Evolutionary conservation across 2,797 vertebrate species (phyloP).

Genomic region (Poeciliopsis infans): DNA sequence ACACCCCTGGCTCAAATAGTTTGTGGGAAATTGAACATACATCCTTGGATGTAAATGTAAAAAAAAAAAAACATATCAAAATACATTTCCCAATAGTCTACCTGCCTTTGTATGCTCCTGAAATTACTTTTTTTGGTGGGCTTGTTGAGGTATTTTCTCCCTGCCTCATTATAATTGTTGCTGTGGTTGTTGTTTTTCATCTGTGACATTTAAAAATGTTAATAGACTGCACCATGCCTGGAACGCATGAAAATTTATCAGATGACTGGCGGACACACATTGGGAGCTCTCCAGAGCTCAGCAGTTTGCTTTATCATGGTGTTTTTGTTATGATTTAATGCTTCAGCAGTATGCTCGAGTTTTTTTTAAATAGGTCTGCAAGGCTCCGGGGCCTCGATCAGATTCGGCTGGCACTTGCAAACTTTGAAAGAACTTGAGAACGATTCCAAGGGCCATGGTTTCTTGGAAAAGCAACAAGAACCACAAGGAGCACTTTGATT

Average conservation of each 20-base stretch:
- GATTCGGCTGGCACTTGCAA: conserved; percentile 1
- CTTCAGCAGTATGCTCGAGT: neutral
- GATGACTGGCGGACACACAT: conserved; percentile 49
- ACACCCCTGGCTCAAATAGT: neutral
- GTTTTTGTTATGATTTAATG: conserved; percentile 24
- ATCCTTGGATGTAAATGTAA: neutral
- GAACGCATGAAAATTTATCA: conserved; percentile 60
- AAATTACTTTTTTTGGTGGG: conserved; percentile 5
- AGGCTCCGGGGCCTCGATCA: neutral
- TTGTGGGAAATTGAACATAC: neutral
- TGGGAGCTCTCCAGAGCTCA: conserved; percentile 40
- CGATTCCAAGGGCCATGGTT: neutral
- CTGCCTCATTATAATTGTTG: conserved; percentile 55
- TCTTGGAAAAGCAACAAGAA: conserved; percentile 1
- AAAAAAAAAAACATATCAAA: neutral
- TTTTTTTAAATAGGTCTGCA: conserved; percentile 13
- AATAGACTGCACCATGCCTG: conserved; percentile 46
- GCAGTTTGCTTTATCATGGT: conserved; percentile 42
- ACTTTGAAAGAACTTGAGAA: neutral
- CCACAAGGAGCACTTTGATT: neutral
- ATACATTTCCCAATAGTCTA: neutral
- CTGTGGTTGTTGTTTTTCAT: conserved; percentile 55
- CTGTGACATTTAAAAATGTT: conserved; percentile 75
- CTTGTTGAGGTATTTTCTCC: conserved; percentile 31
- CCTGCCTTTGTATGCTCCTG: neutral